Evolutionary conservation across 2,113 vertebrate genomes (phyloP).

Genomic region (Oriolus oriolus): DNA sequence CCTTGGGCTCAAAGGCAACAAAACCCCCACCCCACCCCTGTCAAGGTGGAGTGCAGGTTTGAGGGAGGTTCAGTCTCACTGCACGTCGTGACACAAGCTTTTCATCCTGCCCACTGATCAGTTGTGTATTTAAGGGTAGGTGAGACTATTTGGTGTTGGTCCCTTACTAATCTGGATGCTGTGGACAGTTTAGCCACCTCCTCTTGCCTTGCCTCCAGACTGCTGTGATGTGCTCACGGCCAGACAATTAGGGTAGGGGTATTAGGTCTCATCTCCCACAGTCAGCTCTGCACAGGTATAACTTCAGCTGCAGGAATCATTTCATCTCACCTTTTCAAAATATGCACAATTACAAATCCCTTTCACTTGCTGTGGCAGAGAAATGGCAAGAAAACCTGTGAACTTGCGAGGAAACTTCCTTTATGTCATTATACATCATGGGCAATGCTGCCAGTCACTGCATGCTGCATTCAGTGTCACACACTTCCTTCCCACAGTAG

Average conservation of each 20-base stretch:
- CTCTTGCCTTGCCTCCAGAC: neutral
- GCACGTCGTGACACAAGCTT: neutral
- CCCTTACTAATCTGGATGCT: neutral
- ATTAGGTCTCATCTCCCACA: neutral
- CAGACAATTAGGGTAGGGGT: neutral
- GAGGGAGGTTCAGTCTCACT: neutral
- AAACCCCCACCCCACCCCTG: fast-evolving
- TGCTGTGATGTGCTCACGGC: neutral
- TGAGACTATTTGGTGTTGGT: neutral
- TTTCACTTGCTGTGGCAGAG: neutral
- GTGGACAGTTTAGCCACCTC: neutral
- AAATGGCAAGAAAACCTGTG: neutral
- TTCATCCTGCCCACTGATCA: neutral
- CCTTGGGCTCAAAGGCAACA: neutral
- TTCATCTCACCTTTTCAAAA: neutral
- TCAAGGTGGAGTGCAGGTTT: neutral
- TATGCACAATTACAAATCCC: neutral
- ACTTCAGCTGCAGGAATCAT: neutral
- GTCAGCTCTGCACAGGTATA: neutral
- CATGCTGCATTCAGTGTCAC: neutral
- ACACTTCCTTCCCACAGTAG: neutral
- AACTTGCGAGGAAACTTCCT: neutral
- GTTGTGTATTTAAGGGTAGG: neutral
- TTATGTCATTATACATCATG: neutral
- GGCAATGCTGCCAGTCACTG: neutral